Evolutionary conservation across 2,888 invertebrate genomes (phyloP).

Genomic region (Ganaspis brasiliensis): DNA sequence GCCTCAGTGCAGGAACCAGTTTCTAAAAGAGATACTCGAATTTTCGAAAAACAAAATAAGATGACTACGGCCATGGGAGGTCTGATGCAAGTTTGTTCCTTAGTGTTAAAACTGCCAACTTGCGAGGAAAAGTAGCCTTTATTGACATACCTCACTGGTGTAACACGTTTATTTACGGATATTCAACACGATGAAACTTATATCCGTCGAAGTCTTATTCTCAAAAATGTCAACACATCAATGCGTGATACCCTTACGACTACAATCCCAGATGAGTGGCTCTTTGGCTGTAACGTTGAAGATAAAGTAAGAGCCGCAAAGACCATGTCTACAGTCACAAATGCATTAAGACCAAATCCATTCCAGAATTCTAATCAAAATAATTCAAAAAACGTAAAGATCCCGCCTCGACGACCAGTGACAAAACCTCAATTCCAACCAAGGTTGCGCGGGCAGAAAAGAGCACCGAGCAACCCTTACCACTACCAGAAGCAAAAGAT

Average conservation of each 20-base stretch:
- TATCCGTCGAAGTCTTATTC: constrained; percentile 47
- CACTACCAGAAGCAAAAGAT: neutral
- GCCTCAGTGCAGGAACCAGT: neutral
- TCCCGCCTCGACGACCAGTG: constrained; percentile 41
- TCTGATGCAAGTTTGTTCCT: neutral
- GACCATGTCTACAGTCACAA: constrained; percentile 40
- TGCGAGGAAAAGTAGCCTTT: neutral
- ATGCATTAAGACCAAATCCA: constrained; percentile 47
- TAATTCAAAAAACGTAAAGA: constrained; percentile 54
- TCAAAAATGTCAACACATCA: constrained; percentile 48
- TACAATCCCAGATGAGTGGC: constrained; percentile 41
- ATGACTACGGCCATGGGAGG: neutral
- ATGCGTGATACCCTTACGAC: constrained; percentile 46
- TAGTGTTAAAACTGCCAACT: neutral
- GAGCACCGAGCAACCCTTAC: constrained; percentile 2
- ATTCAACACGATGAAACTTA: constrained; percentile 50
- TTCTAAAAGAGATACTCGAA: neutral
- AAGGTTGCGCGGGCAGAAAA: constrained; percentile 22
- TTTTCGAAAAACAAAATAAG: constrained; percentile 13
- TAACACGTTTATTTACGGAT: constrained; percentile 42
- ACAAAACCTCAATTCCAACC: neutral
- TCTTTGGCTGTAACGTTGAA: constrained; percentile 48
- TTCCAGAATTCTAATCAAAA: constrained; percentile 4
- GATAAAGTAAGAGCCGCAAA: constrained; percentile 47
- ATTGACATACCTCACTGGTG: constrained; percentile 29